Evolutionary conservation across 2,113 vertebrate genomes (phyloP).

Genomic region (Deroptyus accipitrinus): DNA sequence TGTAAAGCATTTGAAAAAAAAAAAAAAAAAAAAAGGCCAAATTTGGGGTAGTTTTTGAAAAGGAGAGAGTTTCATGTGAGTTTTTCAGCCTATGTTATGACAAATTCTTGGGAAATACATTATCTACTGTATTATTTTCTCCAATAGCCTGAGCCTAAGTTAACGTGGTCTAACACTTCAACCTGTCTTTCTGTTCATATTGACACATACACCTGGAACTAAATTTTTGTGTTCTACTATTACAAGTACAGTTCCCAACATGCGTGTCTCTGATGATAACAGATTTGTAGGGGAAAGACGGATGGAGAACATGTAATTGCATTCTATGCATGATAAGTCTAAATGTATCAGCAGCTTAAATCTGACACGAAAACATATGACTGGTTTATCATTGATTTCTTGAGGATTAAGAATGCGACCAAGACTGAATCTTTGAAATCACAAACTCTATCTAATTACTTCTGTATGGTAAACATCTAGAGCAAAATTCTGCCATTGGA

Average conservation of each 20-base stretch:
- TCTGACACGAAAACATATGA: neutral
- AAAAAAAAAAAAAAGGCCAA: neutral
- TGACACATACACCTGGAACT: accelerated
- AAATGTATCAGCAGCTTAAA: neutral
- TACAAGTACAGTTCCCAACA: neutral
- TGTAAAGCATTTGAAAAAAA: neutral
- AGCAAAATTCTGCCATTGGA: neutral
- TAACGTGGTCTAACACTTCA: neutral
- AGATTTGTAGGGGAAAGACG: neutral
- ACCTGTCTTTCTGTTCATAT: neutral
- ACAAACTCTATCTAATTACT: neutral
- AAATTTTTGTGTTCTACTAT: neutral
- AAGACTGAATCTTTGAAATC: neutral
- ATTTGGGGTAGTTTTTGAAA: neutral
- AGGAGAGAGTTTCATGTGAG: neutral
- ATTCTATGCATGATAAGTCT: neutral
- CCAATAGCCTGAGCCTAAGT: neutral
- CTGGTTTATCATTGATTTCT: neutral
- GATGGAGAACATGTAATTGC: neutral
- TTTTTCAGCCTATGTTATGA: neutral
- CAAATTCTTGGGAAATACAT: neutral
- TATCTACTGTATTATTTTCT: neutral
- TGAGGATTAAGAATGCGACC: neutral
- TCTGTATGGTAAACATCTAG: neutral
- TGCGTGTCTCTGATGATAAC: neutral